Evolutionary conservation across 2,113 vertebrate genomes (phyloP).

Genomic region (Lepus timidus): DNA sequence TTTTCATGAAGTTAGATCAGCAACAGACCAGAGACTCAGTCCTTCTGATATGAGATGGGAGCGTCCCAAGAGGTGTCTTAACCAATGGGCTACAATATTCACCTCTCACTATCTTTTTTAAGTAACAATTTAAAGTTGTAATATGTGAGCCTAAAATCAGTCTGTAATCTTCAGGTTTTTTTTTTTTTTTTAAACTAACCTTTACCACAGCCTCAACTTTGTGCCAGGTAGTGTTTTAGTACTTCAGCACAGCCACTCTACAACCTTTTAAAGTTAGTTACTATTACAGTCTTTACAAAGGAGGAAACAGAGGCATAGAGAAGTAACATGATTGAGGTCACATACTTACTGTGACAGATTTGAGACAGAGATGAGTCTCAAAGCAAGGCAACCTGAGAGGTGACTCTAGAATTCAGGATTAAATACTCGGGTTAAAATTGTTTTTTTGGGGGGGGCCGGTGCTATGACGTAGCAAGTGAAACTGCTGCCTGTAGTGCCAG

Average conservation of each 20-base stretch:
- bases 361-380: background rate
- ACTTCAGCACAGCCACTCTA: background rate
- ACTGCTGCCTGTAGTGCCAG: too few relatives aligned
- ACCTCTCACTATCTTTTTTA: too few relatives aligned
- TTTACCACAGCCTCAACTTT: conserved; percentile 40
- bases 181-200: background rate
- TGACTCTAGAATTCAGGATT: conserved; percentile 44
- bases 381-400: background rate
- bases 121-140: background rate
- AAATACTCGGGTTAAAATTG: conserved; percentile 1
- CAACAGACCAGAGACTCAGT: too few relatives aligned
- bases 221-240: background rate
- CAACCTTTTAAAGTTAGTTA: background rate
- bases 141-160: conserved; percentile 23
- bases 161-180: background rate
- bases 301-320: conserved; percentile 30
- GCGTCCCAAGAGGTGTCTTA: too few relatives aligned
- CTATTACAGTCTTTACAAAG: conserved; percentile 20
- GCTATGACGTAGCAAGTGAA: too few relatives aligned
- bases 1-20: too few relatives aligned
- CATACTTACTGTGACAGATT: background rate
- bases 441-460: background rate
- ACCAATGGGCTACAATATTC: too few relatives aligned
- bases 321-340: conserved; percentile 54
- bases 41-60: too few relatives aligned